Base-by-base conservation (phyloP, 2,113 vertebrate species). In the Chrysochloris asiatica region DNA sequence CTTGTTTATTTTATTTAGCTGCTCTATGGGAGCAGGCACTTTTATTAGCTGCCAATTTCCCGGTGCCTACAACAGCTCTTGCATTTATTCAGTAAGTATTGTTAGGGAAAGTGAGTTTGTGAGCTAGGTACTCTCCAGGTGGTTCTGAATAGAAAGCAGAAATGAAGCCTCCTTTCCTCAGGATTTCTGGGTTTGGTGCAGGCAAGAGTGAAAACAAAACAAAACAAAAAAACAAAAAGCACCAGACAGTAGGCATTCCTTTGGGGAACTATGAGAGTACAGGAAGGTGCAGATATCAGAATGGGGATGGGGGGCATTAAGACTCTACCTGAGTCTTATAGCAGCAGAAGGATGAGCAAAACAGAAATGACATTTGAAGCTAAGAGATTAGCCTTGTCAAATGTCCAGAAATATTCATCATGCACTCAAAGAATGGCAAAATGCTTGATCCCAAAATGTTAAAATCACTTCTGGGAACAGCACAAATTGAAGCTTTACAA, bases 211-310 rank as follows among this genome's bases (percentile, higher is more conserved):
- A 33, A 45, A 45, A n/a, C n/a, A n/a, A n/a, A n/a, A n/a, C n/a
- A n/a, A n/a, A 7, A 48, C 48, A 48, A 8, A 48, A 48, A 7
- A 48, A 48, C 48, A 48, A 48, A 7, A 48, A 48, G n/a, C n/a
- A 89, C 9, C 19, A 41, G 26, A 9, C 48, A 56, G 19, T 3
- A 36, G 41, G 36, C 14, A 28, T 30, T 50, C 22, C 48, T 19
- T 45, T n/a, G 21, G 24, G 52, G 28, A 75, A 24, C 17, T 21
- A n/a, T 24, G 21, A 12, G 8, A 61, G 22, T 8, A n/a, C 1
- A 22, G 43, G 22, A 1, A n/a, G 1, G 43, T 24, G 10, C 4
- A 1, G 38, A 24, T 33, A 3, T 30, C n/a, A 52, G 14, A 16
- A 3, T 6, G 30, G 16, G 14, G 3, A 10, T 33, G 6, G 41